Percentiles rank a stretch among this genome's conserved stretches.
These are phyloP conservation scores for Papilio polytes DNA, from an alignment of 1,140 invertebrate species.

Conservation along the genomic window DNA sequence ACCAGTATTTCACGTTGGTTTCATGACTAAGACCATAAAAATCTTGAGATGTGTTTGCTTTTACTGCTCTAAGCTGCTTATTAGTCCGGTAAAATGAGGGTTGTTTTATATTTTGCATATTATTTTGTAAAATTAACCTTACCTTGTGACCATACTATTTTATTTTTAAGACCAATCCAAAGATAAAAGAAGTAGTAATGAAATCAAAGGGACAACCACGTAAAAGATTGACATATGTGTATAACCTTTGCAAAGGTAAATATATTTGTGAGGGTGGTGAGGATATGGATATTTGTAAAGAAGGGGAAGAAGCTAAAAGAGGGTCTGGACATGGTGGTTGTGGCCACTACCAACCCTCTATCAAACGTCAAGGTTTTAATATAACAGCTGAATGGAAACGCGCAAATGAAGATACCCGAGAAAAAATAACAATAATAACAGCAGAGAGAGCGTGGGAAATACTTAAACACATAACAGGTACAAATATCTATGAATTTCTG, in stretches of 20 bases:
- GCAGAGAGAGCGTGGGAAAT: conserved; percentile 99
- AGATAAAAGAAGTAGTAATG: conserved; percentile 98
- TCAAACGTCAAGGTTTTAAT: conserved; percentile 95
- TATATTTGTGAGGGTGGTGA: conserved; percentile 99
- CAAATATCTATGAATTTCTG: too few relatives aligned
- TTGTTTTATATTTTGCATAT: conserved; percentile 7
- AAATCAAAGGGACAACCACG: conserved; percentile 99
- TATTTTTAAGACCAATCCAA: conserved; percentile 91
- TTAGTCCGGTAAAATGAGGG: conserved; percentile 89
- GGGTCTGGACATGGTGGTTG: conserved; percentile 96
- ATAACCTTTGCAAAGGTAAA: conserved; percentile 99
- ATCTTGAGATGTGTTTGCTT: conserved; percentile 98
- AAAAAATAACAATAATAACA: conserved; percentile 96
- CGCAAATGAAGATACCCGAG: conserved; percentile 98
- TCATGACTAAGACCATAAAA: conserved; percentile 98
- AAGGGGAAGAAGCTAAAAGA: conserved; percentile 88
- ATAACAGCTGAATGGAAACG: conserved; percentile 99
- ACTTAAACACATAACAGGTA: conserved; percentile 95
- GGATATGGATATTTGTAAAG: conserved; percentile 96
- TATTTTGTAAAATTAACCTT: not conserved
- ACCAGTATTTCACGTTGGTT: conserved; percentile 99
- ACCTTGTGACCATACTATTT: conserved; percentile 34
- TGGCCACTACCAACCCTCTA: conserved; percentile 98
- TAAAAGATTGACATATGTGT: conserved; percentile 97
- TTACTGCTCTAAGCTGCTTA: conserved; percentile 97